phyloP scores from a whole-genome alignment of 2,113 vertebrate species.

The Tachysurus fulvidraco region DNA sequence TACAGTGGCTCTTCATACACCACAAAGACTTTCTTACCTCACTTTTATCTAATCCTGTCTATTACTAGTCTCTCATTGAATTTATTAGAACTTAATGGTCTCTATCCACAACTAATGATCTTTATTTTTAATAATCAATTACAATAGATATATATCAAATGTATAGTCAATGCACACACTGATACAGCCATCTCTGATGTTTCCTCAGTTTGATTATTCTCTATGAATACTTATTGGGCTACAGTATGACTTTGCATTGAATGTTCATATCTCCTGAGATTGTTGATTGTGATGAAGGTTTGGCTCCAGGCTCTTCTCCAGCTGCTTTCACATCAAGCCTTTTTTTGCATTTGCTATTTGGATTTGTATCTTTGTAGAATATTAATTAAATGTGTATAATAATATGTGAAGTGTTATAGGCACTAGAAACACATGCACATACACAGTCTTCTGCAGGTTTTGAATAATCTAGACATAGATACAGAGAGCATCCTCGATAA shows the following conservation, averaged over 20 bases:
- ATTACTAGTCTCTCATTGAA: not conserved
- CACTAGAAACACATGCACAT: not conserved
- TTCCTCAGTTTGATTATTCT: conserved; percentile 24
- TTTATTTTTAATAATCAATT: not conserved
- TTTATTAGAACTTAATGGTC: not conserved
- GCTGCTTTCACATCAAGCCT: not conserved
- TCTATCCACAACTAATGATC: not conserved
- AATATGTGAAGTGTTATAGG: not conserved
- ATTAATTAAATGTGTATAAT: not conserved
- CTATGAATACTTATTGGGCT: conserved; percentile 33
- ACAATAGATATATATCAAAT: not conserved
- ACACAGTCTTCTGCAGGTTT: not conserved
- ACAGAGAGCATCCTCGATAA: not conserved
- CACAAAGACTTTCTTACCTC: not conserved
- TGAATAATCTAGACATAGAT: conserved; percentile 22
- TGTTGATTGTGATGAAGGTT: conserved; percentile 21
- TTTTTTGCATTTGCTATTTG: not conserved
- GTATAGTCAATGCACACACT: not conserved
- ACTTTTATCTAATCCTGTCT: not conserved
- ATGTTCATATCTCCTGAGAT: conserved; percentile 43
- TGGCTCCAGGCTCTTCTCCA: conserved; percentile 25
- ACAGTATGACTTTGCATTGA: conserved; percentile 32
- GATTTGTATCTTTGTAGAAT: not conserved
- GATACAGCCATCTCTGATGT: not conserved
- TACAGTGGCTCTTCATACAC: too few species aligned